Evolutionary conservation across 2,113 vertebrate species (phyloP).

Genomic region (Gymnocephalus cernua): DNA sequence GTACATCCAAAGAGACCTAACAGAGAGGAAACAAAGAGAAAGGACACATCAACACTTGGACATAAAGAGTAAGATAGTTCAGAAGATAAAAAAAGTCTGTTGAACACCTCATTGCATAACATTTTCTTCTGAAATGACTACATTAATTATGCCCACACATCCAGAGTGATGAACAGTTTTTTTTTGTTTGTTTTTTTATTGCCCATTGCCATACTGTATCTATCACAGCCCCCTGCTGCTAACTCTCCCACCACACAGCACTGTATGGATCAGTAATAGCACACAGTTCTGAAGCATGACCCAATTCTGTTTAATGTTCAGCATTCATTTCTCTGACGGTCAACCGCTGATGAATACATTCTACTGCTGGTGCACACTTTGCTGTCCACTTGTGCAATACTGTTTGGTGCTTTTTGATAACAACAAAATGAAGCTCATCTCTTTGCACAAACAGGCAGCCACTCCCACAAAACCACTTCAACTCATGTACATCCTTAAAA

Average conservation of each 20-base stretch:
- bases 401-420: not conserved
- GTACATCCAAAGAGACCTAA: constrained; percentile 56
- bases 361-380: not conserved
- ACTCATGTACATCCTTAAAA: not conserved
- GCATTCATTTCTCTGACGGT: not conserved
- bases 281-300: not conserved
- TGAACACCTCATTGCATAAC: not conserved
- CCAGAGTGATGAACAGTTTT: not conserved
- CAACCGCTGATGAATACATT: not conserved
- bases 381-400: not conserved
- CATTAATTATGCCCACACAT: constrained; percentile 11
- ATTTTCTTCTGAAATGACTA: constrained; percentile 5
- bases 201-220: not conserved
- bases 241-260: constrained; percentile 4
- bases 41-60: constrained; percentile 6
- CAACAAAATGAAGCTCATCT: not conserved
- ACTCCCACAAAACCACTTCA: not conserved
- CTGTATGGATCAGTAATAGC: not conserved
- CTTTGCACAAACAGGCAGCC: not conserved
- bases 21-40: constrained; percentile 18
- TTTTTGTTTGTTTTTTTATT: not conserved
- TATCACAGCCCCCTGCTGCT: constrained; percentile 16
- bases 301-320: not conserved
- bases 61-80: not conserved
- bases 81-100: not conserved